Conservation (phyloP, 1,140 invertebrate genomes). For the Pseudachorutes palmiensis region DNA sequence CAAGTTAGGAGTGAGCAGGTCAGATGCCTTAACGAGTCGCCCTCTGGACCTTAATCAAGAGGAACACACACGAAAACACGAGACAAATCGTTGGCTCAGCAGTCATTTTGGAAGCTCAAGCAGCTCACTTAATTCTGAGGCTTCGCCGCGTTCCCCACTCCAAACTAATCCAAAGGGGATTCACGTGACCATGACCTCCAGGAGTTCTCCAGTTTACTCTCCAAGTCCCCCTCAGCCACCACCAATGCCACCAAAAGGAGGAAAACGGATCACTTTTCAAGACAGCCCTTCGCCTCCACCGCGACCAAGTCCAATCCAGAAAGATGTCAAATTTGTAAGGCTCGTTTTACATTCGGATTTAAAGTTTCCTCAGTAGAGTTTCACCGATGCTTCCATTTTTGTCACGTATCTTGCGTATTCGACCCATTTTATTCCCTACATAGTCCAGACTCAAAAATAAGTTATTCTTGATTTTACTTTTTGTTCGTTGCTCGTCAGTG, state of each 20-base stretch:
- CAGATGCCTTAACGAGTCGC: conserved; percentile 67
- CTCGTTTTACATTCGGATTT: no score
- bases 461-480: no score
- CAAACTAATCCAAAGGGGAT: conserved; percentile 31
- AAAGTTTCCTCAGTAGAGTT: background rate
- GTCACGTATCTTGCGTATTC: no score
- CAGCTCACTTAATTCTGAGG: conserved; percentile 38
- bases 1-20: conserved; percentile 52
- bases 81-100: conserved; percentile 81
- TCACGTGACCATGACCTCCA: conserved; percentile 41
- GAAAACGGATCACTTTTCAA: conserved; percentile 36
- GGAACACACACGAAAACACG: conserved; percentile 76
- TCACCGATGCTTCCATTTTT: no score
- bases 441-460: no score
- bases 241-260: conserved; percentile 39
- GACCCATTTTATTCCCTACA: no score
- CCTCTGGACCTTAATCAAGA: conserved; percentile 75
- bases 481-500: no score
- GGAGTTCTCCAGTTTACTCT: conserved; percentile 44
- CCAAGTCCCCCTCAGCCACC: conserved; percentile 39
- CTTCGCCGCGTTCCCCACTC: conserved; percentile 29
- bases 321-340: conserved; percentile 35
- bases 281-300: conserved; percentile 24
- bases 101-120: conserved; percentile 72
- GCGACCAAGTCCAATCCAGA: conserved; percentile 29